Percentiles rank a stretch among this genome's conserved stretches.
Evolutionary conservation across 2,113 vertebrate species (phyloP).

Genomic region (Ceuthmochares aereus): DNA sequence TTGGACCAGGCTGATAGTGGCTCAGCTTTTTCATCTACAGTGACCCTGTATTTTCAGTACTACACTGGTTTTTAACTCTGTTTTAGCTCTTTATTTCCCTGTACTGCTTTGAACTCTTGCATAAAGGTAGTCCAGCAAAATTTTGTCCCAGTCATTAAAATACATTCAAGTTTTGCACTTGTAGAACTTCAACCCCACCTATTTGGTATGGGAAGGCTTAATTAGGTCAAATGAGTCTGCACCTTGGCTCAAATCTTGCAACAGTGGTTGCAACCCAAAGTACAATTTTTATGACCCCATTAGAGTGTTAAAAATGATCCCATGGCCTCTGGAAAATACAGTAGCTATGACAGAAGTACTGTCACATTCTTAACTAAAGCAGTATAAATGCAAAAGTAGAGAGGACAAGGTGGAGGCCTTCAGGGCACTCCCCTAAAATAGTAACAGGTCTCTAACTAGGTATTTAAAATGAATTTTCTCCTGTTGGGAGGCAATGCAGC

Average conservation of each 20-base stretch:
- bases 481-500: background rate
- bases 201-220: background rate
- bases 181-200: background rate
- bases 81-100: background rate
- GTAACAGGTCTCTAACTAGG: background rate
- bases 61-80: background rate
- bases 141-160: slow-evolving; percentile 13
- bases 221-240: slow-evolving; percentile 60
- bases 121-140: slow-evolving; percentile 17
- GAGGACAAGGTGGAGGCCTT: background rate
- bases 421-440: slow-evolving; percentile 23
- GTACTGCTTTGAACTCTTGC: background rate
- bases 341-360: slow-evolving; percentile 11
- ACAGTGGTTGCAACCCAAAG: slow-evolving; percentile 67
- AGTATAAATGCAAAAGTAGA: slow-evolving; percentile 62
- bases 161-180: background rate
- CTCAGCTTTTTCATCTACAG: background rate
- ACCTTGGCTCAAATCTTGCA: slow-evolving; percentile 55
- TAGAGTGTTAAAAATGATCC: slow-evolving; percentile 48
- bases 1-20: background rate
- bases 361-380: slow-evolving; percentile 53
- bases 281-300: slow-evolving; percentile 38
- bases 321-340: slow-evolving; percentile 14
- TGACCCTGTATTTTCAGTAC: background rate
- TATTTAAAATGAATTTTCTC: slow-evolving; percentile 1